Base-by-base conservation (phyloP, 2,113 vertebrate species). In the Tricholaema leucomelas region DNA sequence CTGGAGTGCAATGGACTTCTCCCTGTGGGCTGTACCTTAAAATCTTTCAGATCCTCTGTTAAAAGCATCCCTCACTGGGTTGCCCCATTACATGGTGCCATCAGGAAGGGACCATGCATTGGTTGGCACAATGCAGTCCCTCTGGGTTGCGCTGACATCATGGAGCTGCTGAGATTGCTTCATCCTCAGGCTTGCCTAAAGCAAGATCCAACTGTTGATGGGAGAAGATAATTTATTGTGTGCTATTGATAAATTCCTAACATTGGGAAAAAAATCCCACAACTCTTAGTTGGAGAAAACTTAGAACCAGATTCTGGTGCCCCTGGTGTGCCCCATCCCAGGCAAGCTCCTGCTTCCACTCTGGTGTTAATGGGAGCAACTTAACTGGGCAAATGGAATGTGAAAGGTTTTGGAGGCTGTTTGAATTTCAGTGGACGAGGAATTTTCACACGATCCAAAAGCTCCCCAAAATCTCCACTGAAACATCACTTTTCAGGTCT, bases 1-100 rank as follows among this genome's bases (percentile, higher is more conserved):
- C 25, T 0, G 0, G 42, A 85, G 40, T 2, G 0, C 35, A 20
- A 1, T 0, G 8, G 55, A 8, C 13, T 55, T 59, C 46, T 52
- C 8, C 0, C 9, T 10, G 25, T 23, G 44, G 33, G 11, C 12
- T 71, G 21, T 38, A 5, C 35, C 1, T 52, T 46, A n/a, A 66
- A 66, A 33, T 50, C 63, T 80, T 82, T 56, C 12, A 73, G 54
- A 42, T 44, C 67, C 38, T 58, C 15, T 54, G 1, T 12, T 4
- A 15, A 14, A 55, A 3, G 1, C 2, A 20, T 12, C 12, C 54
- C 15, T 81, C 7, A 7, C 59, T n/a, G 3, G 0, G 13, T 31
- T 55, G 4, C 21, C 14, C 59, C 0, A 2, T 36, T 30, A 2
- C 10, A 2, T 3, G 2, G 17, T 15, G 46, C n/a, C 18, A 3